These are phyloP conservation scores for Hydropsyche tenuis DNA, from an alignment of 1,140 invertebrate species.

Conservation along the genomic window DNA sequence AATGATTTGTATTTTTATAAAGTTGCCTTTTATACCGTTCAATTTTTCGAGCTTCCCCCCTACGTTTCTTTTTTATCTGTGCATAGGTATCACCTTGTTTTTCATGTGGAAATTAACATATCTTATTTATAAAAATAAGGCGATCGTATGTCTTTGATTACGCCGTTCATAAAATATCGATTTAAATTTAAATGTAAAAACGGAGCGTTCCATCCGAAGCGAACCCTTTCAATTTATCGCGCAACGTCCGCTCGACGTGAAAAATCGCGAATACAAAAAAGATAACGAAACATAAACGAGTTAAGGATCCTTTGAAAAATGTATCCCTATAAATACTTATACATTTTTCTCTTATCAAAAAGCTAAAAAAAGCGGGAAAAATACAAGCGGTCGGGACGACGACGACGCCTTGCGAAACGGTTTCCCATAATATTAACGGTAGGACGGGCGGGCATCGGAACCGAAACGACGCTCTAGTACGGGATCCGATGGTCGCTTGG, in stretches of 20 bases:
- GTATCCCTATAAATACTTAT: constrained; percentile 31
- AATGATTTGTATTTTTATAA: constrained; percentile 43
- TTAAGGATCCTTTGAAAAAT: constrained; percentile 37
- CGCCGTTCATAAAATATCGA: no score
- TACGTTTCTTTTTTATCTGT: background rate
- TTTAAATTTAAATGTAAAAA: no score
- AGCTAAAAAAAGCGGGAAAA: constrained; percentile 31
- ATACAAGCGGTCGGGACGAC: constrained; percentile 7
- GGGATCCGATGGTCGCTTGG: constrained; percentile 21
- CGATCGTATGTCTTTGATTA: no score
- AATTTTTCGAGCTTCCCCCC: constrained; percentile 14
- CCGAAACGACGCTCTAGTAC: constrained; percentile 1
- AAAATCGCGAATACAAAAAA: constrained; percentile 5
- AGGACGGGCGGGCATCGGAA: constrained; percentile 25
- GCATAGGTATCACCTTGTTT: background rate
- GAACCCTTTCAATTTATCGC: constrained; percentile 10
- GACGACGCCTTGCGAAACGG: constrained; percentile 41
- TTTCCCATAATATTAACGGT: constrained; percentile 48
- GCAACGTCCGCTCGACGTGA: background rate
- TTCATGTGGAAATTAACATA: no score
- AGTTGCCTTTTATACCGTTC: constrained; percentile 32
- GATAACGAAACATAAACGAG: constrained; percentile 20
- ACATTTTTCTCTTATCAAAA: constrained; percentile 16
- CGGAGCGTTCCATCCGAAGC: background rate
- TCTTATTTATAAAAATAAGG: no score